Base-by-base conservation (phyloP, 2,888 invertebrate species). In the Stramonita haemastoma region DNA sequence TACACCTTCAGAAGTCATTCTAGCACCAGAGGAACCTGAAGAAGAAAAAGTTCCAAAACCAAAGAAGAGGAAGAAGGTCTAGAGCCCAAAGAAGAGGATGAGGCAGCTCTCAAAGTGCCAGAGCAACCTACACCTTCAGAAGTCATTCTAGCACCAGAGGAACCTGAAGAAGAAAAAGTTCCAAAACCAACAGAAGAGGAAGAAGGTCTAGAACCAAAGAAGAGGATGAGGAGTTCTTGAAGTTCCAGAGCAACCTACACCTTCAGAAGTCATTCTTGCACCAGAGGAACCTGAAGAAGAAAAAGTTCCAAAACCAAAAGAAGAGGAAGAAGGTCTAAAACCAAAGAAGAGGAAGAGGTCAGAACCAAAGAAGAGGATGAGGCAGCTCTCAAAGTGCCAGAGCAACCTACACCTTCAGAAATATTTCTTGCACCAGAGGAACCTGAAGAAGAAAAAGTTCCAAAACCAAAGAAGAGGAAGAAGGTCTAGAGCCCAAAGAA, bases 211-310 rank as follows among this genome's bases (percentile, higher is more conserved):
- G n/a, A n/a, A n/a, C n/a, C n/a, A n/a, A n/a, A n/a, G n/a, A n/a
- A n/a, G n/a, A n/a, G n/a, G n/a, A n/a, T n/a, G n/a, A n/a, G n/a
- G n/a, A n/a, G 91, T 77, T 73, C 56, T 79, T 32, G 83, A 89
- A 36, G 60, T 73, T 2, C 29, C 46, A 46, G 77, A 77, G 29
- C 2, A 77, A n/a, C 81, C 46, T 15, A 46, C 17, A 26, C 79
- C 83, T 83, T 36, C 36, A 46, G 83, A 46, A 26, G 87, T 79
- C 56, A 19, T 79, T 57, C 84, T 73, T 77, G 87, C 56, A n/a
- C 89, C 87, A 57, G 86, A 92, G 2, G 95, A 94, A 94, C 93
- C 95, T 90, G 46, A 77, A 83, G 97, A 97, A 93, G 94, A 86
- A 56, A 88, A 60, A 81, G 15, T 89, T 34, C 32, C 90, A 94